These are phyloP conservation scores for Lycophotia porphyrea DNA, from an alignment of 2,888 invertebrate species.

Conservation along the genomic window DNA sequence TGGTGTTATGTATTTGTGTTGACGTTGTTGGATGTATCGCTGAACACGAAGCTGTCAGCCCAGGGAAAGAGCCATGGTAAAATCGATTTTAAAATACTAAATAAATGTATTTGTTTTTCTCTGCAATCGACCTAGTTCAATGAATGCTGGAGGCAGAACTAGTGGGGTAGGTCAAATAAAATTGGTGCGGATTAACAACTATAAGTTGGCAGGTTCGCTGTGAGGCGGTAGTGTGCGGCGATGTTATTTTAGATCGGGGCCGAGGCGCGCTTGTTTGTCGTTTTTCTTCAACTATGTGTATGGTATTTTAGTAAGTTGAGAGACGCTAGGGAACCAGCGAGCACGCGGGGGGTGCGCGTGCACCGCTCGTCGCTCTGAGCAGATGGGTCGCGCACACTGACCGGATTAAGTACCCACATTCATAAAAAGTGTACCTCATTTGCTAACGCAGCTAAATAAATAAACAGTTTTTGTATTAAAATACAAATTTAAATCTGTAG, in stretches of 20 bases:
- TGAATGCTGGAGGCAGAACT: background rate
- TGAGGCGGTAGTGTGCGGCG: conserved; percentile 67
- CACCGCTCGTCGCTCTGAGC: conserved; percentile 47
- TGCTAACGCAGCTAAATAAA: background rate
- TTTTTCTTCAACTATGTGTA: conserved; percentile 71
- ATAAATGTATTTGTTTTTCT: conserved; percentile 39
- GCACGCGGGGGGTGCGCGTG: conserved; percentile 9
- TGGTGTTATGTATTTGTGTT: conserved; percentile 92
- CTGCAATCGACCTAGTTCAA: conserved; percentile 1
- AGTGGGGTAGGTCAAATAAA: conserved; percentile 25
- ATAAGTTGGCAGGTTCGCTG: conserved; percentile 71
- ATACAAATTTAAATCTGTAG: too few relatives aligned
- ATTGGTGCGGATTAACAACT: conserved; percentile 63
- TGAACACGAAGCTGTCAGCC: conserved; percentile 92
- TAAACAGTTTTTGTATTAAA: background rate
- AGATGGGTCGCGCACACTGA: conserved; percentile 30
- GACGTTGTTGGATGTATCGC: conserved; percentile 92
- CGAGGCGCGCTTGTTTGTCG: conserved; percentile 75
- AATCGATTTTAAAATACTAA: conserved; percentile 81
- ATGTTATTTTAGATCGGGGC: conserved; percentile 84
- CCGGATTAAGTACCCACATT: conserved; percentile 27
- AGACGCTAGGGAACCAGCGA: conserved; percentile 30
- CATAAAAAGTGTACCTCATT: background rate
- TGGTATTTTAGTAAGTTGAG: conserved; percentile 71
- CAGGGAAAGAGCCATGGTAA: conserved; percentile 94